Conservation (phyloP, 2,888 invertebrate genomes). For the Nezara viridula region DNA sequence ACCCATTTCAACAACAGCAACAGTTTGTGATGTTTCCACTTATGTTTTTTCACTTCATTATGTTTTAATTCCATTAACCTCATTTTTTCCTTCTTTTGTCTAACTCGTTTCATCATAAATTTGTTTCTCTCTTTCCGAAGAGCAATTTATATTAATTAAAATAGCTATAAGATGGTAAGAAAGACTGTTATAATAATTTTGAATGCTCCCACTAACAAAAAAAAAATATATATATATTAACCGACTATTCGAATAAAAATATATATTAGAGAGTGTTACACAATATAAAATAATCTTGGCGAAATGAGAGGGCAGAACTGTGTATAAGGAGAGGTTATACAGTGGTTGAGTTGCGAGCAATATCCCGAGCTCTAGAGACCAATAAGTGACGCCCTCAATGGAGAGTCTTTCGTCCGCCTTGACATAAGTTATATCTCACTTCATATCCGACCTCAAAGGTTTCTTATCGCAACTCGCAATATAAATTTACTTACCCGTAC, state of each 20-base stretch:
- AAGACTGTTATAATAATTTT: too few species aligned
- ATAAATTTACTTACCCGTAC: not conserved
- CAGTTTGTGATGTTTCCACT: too few species aligned
- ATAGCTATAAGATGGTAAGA: too few species aligned
- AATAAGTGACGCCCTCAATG: not conserved
- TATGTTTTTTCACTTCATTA: too few species aligned
- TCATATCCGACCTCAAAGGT: not conserved
- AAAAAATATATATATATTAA: too few species aligned
- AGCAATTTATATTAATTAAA: too few species aligned
- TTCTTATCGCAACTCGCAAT: not conserved
- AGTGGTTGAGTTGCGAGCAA: constrained; percentile 8
- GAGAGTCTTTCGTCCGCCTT: constrained; percentile 10
- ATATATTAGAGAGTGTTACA: not conserved
- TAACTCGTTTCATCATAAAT: too few species aligned
- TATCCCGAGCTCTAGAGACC: not conserved
- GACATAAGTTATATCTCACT: not conserved
- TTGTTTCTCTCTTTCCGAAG: too few species aligned
- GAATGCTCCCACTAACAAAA: not conserved
- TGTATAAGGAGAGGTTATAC: not conserved
- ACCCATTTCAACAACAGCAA: too few species aligned
- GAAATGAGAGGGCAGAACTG: not conserved
- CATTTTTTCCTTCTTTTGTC: too few species aligned
- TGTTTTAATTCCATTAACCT: too few species aligned
- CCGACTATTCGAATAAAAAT: not conserved
- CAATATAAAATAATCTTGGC: not conserved